Percentiles rank a stretch among this genome's conserved stretches.
These are phyloP conservation scores for Xenopus laevis DNA, from an alignment of 2,113 vertebrate species.

Conservation along the genomic window DNA sequence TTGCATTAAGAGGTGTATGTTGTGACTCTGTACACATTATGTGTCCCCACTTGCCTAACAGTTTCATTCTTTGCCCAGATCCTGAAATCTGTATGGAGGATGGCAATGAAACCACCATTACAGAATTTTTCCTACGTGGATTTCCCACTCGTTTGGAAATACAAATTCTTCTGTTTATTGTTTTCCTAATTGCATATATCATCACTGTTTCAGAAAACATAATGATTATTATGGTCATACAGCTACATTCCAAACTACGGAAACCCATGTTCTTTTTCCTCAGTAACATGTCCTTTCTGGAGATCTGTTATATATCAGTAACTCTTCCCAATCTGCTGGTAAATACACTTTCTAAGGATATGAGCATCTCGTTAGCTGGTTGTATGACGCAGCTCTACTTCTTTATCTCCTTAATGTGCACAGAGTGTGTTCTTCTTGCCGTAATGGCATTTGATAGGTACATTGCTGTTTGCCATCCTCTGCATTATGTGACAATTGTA, in stretches of 20 bases:
- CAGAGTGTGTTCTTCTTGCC: slow-evolving; percentile 47
- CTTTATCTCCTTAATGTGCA: slow-evolving; percentile 50
- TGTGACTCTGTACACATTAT: too few relatives aligned
- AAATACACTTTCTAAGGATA: slow-evolving; percentile 23
- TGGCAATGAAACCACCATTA: slow-evolving; percentile 20
- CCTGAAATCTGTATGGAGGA: background rate
- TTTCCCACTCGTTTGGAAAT: slow-evolving; percentile 38
- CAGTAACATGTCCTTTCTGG: slow-evolving; percentile 56
- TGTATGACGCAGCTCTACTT: slow-evolving; percentile 53
- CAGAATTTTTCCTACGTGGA: slow-evolving; percentile 49
- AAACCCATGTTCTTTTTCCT: slow-evolving; percentile 53
- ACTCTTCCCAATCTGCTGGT: slow-evolving; percentile 53
- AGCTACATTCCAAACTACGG: slow-evolving; percentile 32
- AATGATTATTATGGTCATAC: slow-evolving; percentile 43
- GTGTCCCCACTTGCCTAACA: too few relatives aligned
- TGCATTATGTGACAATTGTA: slow-evolving; percentile 50
- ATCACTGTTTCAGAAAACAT: slow-evolving; percentile 48
- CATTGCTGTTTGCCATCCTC: slow-evolving; percentile 51
- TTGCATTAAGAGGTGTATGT: too few relatives aligned
- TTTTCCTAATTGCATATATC: slow-evolving; percentile 47
- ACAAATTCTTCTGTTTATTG: slow-evolving; percentile 45
- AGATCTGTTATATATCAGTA: slow-evolving; percentile 54
- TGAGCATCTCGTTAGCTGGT: slow-evolving; percentile 42
- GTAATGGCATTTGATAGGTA: slow-evolving; percentile 54
- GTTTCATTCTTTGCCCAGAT: background rate